Evolutionary conservation across 2,797 vertebrate genomes (phyloP).

Genomic region (Loriculus beryllinus): DNA sequence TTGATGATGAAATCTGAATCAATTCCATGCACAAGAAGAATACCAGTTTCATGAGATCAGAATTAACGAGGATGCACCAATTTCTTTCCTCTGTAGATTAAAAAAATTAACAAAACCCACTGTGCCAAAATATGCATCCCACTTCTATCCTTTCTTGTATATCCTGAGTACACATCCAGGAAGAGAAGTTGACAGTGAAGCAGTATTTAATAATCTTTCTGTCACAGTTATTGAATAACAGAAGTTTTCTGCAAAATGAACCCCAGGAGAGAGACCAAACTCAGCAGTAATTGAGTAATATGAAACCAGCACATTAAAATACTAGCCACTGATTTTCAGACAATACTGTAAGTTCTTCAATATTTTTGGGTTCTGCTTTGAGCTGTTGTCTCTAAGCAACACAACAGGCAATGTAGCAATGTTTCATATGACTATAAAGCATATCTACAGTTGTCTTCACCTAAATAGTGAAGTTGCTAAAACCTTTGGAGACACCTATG

Average conservation of each 20-base stretch:
- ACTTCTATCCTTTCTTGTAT: not conserved
- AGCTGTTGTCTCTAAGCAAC: constrained; percentile 54
- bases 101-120: not conserved
- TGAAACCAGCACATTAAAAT: not conserved
- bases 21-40: not conserved
- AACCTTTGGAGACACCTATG: not conserved
- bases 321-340: not conserved
- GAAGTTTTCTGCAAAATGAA: not conserved
- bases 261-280: not conserved
- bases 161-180: not conserved
- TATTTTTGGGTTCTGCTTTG: not conserved
- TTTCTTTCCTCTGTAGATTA: not conserved
- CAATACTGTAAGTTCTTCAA: not conserved
- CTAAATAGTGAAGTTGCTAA: not conserved
- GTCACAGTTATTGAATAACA: not conserved
- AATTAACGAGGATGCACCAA: not conserved
- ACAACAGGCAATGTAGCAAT: not conserved
- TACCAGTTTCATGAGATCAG: not conserved
- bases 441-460: not conserved
- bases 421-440: constrained; percentile 9
- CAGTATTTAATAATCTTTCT: not conserved
- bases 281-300: not conserved
- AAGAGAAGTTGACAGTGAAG: not conserved
- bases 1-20: not conserved
- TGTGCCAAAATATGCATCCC: not conserved